A percentile compares a stretch with the other conserved stretches of the same genome.
Conservation (phyloP, 2,113 vertebrate species). For the Phyllostomus hastatus region DNA sequence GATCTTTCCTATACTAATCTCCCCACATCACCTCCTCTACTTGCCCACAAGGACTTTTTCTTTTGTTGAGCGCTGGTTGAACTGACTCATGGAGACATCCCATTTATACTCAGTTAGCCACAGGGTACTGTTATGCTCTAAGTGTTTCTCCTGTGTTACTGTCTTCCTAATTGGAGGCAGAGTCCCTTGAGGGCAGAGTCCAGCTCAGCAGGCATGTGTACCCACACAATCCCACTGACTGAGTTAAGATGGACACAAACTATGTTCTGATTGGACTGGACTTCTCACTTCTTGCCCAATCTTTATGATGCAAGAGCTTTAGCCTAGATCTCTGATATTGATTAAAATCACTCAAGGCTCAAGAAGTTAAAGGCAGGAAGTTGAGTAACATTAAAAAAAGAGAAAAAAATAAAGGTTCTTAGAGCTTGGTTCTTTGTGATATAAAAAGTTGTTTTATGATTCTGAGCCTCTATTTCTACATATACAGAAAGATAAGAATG, state of each 20-base stretch:
- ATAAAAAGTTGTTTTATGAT: neutral
- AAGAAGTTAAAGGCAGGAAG: neutral
- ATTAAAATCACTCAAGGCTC: conserved; percentile 24
- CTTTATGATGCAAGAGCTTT: neutral
- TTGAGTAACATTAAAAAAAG: neutral
- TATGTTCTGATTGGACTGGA: neutral
- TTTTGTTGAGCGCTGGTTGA: neutral
- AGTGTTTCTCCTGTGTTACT: neutral
- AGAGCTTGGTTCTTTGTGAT: neutral
- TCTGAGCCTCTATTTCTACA: neutral
- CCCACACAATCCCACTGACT: neutral
- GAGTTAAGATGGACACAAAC: neutral
- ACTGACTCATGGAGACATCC: neutral
- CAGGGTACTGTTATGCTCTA: neutral
- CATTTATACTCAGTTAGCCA: neutral
- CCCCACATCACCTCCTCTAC: neutral
- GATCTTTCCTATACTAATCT: neutral
- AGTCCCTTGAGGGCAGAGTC: neutral
- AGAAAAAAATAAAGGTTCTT: neutral
- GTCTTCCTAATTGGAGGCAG: neutral
- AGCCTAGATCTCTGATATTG: neutral
- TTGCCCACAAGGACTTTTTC: neutral
- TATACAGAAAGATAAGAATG: neutral
- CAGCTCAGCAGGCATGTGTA: neutral
- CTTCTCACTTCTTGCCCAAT: neutral